Base-by-base conservation (phyloP, 2,113 vertebrate genomes). In the Caretta caretta region DNA sequence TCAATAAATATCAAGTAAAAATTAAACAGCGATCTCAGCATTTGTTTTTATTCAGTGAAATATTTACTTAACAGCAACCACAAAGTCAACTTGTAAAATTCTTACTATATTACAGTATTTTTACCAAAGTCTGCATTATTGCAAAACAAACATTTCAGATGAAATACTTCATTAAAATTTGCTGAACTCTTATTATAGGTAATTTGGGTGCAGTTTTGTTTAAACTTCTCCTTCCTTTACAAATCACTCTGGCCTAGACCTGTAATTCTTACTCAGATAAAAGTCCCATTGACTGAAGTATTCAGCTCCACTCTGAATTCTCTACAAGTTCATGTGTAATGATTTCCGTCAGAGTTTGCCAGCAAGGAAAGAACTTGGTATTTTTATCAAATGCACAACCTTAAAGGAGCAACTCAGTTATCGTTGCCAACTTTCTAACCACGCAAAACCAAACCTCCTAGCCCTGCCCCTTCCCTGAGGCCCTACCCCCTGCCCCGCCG, bases 1-100 rank as follows among this genome's bases (percentile, higher is more conserved):
- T 86, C 57, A 46, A 80, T 35, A 84, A 92, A 93, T 79, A 84
- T 56, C 94, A 90, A 94, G 82, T 62, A 42, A 1, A 57, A 93
- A 88, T 62, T 72, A 25, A 92, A 78, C 29, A 80, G 75, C 8
- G 6, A 46, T 80, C 87, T 92, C 27, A 72, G 14, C 3, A 13
- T 20, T 65, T 24, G 9, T 51, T 83, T 78, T 83, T 89, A 59
- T 22, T 1, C 3, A 50, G 24, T 81, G 56, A 94, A 72, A 87
- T 80, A 42, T 29, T 87, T 42, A 84, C 85, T 81, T 87, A 54
- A 87, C 90, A 57, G 57, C 19, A 96, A 80, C 14, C 56, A 57
- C 80, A 6, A 86, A 92, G 80, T 51, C 0, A 65, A 72, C 50
- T 2, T 27, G 31, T 83, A 90, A 95, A 91, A 31, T 8, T 93